Percentiles rank a stretch among this genome's conserved stretches.
phyloP scores from a whole-genome alignment of 1,140 invertebrate genomes.

The Belonocnema kinseyi region DNA sequence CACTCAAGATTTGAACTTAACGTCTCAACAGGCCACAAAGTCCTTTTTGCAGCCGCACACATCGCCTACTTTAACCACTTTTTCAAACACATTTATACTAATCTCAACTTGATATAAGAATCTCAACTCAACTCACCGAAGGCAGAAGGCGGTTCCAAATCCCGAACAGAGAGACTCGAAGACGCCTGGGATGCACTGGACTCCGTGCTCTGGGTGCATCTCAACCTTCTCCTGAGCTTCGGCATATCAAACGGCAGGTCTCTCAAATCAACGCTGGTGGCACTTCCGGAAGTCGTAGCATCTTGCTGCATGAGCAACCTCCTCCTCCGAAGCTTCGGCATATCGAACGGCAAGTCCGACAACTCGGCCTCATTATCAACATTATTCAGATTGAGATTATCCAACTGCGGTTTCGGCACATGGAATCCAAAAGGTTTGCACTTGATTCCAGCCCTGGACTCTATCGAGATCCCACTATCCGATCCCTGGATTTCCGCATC shows the following conservation, averaged over 20 bases:
- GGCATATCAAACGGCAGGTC: slow-evolving; percentile 93
- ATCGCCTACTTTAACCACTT: no score
- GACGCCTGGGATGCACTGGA: slow-evolving; percentile 85
- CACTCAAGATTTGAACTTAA: no score
- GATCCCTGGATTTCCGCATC: slow-evolving; percentile 88
- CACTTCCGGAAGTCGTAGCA: slow-evolving; percentile 82
- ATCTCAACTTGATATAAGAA: not conserved
- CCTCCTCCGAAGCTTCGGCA: slow-evolving; percentile 89
- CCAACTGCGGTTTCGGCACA: slow-evolving; percentile 74
- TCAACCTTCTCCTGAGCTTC: slow-evolving; percentile 84
- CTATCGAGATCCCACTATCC: slow-evolving; percentile 90
- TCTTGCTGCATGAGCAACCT: slow-evolving; percentile 77
- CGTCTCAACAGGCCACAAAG: no score
- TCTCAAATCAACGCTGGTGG: slow-evolving; percentile 84
- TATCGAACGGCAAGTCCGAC: slow-evolving; percentile 89
- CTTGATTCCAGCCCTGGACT: slow-evolving; percentile 85
- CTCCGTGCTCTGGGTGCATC: slow-evolving; percentile 78
- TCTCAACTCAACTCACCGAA: slow-evolving; percentile 65
- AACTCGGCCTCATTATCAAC: slow-evolving; percentile 78
- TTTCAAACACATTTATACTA: no score
- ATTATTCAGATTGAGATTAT: slow-evolving; percentile 75
- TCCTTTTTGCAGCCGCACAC: no score
- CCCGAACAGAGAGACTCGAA: slow-evolving; percentile 85
- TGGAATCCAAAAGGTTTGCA: slow-evolving; percentile 77
- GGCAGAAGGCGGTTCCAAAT: slow-evolving; percentile 78